Percentiles rank a stretch among this genome's conserved stretches.
Conservation (phyloP, 2,888 invertebrate genomes). For the Metopia argyrocephala region DNA sequence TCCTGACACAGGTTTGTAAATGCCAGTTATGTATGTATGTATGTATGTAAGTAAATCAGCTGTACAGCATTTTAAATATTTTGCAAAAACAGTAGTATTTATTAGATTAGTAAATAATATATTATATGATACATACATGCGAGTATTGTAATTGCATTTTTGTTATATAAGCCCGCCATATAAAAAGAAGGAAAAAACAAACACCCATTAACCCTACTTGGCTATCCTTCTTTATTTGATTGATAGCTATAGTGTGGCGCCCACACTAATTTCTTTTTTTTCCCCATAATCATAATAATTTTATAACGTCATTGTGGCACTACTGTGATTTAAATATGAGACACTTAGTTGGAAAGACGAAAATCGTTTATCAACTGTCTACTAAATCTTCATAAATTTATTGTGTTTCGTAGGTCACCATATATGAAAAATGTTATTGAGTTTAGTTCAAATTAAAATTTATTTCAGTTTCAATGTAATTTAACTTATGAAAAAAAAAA, state of each 20-base stretch:
- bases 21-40: too few species aligned
- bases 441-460: neutral
- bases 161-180: too few species aligned
- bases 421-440: conserved; percentile 11
- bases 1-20: too few species aligned
- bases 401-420: conserved; percentile 1
- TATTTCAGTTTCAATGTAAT: neutral
- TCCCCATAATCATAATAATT: conserved; percentile 3
- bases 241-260: conserved; percentile 19
- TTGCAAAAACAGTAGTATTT: too few species aligned
- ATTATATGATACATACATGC: too few species aligned
- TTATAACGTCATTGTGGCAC: conserved; percentile 19
- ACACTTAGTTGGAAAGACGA: neutral
- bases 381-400: conserved; percentile 36
- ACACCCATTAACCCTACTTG: conserved; percentile 1
- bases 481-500: neutral
- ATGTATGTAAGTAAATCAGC: too few species aligned
- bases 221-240: neutral
- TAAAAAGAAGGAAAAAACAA: too few species aligned
- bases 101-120: too few species aligned
- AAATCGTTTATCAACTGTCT: conserved; percentile 17
- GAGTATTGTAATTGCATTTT: too few species aligned
- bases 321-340: neutral
- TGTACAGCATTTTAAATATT: too few species aligned
- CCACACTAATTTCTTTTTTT: conserved; percentile 31